Percentiles rank a stretch among this genome's conserved stretches.
Evolutionary conservation across 1,140 invertebrate genomes (phyloP).

Genomic region (Sarcophaga peregrina): DNA sequence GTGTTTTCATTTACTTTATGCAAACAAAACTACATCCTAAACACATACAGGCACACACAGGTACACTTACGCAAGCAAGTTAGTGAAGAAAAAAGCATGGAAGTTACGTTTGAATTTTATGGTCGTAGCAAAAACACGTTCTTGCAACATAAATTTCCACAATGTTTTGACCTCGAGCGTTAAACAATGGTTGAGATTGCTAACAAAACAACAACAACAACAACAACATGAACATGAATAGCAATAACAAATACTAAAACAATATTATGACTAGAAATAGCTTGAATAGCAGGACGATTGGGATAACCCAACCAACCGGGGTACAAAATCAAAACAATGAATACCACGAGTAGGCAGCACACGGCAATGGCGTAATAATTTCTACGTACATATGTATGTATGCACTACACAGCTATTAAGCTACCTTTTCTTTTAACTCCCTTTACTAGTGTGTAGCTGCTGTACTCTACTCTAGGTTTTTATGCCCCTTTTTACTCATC

Average conservation of each 20-base stretch:
- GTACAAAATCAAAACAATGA: background rate
- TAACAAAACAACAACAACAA: slow-evolving; percentile 10
- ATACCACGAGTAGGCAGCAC: background rate
- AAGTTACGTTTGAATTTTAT: background rate
- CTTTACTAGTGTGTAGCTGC: too few relatives aligned
- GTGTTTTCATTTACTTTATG: background rate
- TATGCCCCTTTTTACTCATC: too few relatives aligned
- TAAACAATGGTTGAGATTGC: slow-evolving; percentile 20
- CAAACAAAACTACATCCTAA: too few relatives aligned
- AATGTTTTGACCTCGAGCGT: slow-evolving; percentile 9
- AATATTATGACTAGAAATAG: slow-evolving; percentile 22
- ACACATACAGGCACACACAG: background rate
- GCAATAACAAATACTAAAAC: slow-evolving; percentile 20
- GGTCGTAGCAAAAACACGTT: slow-evolving; percentile 8
- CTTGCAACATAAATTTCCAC: slow-evolving; percentile 19
- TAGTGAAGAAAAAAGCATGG: background rate
- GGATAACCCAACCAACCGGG: background rate
- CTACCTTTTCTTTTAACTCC: too few relatives aligned
- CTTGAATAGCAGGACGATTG: background rate
- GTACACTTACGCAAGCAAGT: background rate
- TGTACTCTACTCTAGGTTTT: too few relatives aligned
- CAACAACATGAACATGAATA: background rate
- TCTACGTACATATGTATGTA: too few relatives aligned
- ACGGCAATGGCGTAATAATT: too few relatives aligned
- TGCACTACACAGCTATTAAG: too few relatives aligned